A percentile compares a stretch with the other conserved stretches of the same genome.
These are phyloP conservation scores for Baccha elongata DNA, from an alignment of 2,888 invertebrate species.

Conservation along the genomic window DNA sequence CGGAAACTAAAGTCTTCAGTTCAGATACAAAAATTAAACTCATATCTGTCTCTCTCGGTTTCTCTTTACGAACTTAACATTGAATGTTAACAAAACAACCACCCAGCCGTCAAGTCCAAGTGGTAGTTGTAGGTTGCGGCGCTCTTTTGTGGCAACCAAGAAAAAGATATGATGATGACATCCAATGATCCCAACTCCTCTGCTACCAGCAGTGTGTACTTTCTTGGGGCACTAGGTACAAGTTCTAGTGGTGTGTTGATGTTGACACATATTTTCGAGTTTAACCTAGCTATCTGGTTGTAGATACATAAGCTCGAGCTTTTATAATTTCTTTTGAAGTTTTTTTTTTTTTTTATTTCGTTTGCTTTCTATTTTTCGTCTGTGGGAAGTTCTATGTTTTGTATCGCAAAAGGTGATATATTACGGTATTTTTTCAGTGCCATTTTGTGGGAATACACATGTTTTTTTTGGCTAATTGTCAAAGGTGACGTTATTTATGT, in stretches of 20 bases:
- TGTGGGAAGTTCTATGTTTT: constrained; percentile 10
- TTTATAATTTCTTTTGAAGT: constrained; percentile 56
- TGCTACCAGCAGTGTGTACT: constrained; percentile 11
- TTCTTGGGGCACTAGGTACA: constrained; percentile 46
- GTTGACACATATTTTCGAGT: constrained; percentile 61
- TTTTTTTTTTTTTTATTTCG: constrained; percentile 22
- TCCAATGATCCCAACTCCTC: not conserved
- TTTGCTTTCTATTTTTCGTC: constrained; percentile 17
- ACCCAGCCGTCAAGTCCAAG: constrained; percentile 3
- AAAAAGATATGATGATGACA: constrained; percentile 34
- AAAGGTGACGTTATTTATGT: constrained; percentile 25
- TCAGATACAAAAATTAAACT: not conserved
- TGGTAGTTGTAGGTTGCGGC: constrained; percentile 34
- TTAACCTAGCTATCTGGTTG: constrained; percentile 25
- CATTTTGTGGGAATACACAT: constrained; percentile 23
- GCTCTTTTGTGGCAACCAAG: constrained; percentile 35
- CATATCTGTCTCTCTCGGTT: constrained; percentile 51
- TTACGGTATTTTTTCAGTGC: constrained; percentile 30
- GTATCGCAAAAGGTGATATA: constrained; percentile 35
- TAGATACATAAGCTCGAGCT: constrained; percentile 38
- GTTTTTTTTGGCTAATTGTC: constrained; percentile 25
- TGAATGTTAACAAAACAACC: constrained; percentile 37
- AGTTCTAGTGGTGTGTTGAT: constrained; percentile 51
- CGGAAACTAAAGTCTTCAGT: constrained; percentile 10
- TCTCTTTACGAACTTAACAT: constrained; percentile 73